phyloP scores from a whole-genome alignment of 2,888 invertebrate genomes.

The Euzophera pinguis region DNA sequence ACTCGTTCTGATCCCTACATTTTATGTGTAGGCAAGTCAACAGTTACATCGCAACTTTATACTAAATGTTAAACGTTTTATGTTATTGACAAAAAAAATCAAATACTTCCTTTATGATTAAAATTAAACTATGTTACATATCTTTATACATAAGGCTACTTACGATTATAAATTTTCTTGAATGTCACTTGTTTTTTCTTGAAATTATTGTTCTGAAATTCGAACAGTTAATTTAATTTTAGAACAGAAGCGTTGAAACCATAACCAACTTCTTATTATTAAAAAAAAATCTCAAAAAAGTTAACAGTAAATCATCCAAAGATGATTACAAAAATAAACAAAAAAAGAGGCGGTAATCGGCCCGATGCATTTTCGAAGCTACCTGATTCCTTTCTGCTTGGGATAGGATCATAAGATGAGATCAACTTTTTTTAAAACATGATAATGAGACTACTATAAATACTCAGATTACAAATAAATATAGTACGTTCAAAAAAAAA shows the following conservation, averaged over 20 bases:
- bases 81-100: too few relatives aligned
- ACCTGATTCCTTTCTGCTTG: conserved; percentile 44
- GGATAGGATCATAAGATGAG: conserved; percentile 2
- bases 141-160: too few relatives aligned
- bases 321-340: conserved; percentile 40
- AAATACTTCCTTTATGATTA: too few relatives aligned
- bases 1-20: too few relatives aligned
- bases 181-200: too few relatives aligned
- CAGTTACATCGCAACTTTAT: too few relatives aligned
- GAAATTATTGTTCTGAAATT: background rate
- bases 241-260: conserved; percentile 32
- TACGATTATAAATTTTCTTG: too few relatives aligned
- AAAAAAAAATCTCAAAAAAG: conserved; percentile 25
- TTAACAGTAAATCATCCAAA: conserved; percentile 43
- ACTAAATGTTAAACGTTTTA: too few relatives aligned
- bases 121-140: too few relatives aligned
- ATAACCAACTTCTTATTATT: too few relatives aligned
- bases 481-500: background rate
- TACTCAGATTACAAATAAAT: background rate
- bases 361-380: conserved; percentile 50
- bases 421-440: background rate
- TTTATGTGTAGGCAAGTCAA: too few relatives aligned
- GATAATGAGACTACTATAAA: background rate
- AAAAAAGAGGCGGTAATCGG: conserved; percentile 48
- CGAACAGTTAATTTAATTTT: background rate